phyloP scores from a whole-genome alignment of 2,797 vertebrate genomes.

The Hypotaenidia okinawae region DNA sequence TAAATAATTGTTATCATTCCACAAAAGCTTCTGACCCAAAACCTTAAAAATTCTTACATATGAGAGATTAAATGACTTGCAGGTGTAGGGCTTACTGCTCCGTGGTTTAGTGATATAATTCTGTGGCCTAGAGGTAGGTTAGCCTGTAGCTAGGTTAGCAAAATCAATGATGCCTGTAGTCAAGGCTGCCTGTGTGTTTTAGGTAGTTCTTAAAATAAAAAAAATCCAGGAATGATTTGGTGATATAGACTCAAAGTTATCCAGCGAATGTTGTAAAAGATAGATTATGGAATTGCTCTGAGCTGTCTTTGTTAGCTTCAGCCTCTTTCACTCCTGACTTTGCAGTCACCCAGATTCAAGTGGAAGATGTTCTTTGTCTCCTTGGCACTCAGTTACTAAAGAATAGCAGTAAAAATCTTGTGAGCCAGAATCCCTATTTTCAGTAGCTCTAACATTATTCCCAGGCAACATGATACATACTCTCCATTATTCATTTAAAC shows the following conservation, averaged over 20 bases:
- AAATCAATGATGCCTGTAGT: conserved; percentile 6
- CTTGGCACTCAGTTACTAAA: not conserved
- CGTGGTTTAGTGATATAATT: conserved; percentile 1
- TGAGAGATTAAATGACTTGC: not conserved
- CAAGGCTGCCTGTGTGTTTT: not conserved
- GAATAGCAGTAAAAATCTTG: conserved; percentile 7
- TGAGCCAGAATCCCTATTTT: not conserved
- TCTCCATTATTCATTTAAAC: not conserved
- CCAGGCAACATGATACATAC: not conserved
- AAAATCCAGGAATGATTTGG: not conserved
- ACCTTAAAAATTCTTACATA: not conserved
- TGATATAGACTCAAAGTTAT: not conserved
- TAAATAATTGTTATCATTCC: not conserved
- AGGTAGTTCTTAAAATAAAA: conserved; percentile 14
- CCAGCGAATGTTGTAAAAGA: conserved; percentile 1
- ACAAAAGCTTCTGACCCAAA: not conserved
- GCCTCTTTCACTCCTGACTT: not conserved
- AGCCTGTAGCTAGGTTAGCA: not conserved
- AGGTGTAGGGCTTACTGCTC: not conserved
- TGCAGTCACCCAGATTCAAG: not conserved
- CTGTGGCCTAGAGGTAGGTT: not conserved
- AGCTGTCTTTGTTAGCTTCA: not conserved
- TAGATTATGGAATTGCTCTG: not conserved
- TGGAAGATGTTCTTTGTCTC: conserved; percentile 8
- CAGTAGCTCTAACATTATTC: not conserved